phyloP scores from a whole-genome alignment of 2,113 vertebrate species.

The Oreochromis niloticus region DNA sequence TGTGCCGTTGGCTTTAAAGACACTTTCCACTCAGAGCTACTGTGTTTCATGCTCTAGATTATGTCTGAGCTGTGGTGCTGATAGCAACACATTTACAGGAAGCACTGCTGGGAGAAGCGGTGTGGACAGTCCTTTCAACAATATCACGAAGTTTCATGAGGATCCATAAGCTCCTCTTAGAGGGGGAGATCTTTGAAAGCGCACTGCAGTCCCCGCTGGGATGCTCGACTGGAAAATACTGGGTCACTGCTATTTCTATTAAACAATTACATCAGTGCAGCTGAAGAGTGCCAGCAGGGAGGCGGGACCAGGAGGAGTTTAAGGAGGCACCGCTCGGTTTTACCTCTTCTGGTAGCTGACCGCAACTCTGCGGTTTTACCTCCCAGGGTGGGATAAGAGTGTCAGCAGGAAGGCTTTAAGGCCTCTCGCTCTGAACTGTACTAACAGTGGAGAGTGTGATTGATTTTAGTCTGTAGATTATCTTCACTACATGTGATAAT shows the following conservation, averaged over 20 bases:
- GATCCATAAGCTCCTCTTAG: constrained; percentile 5
- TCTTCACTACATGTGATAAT: background rate
- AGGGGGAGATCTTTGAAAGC: background rate
- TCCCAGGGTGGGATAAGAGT: background rate
- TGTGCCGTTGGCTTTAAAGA: background rate
- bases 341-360: background rate
- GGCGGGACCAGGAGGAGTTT: background rate
- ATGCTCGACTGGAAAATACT: constrained; percentile 66
- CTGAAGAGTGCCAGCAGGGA: constrained; percentile 41
- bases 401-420: background rate
- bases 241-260: constrained; percentile 64
- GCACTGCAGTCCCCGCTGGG: constrained; percentile 59
- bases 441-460: background rate
- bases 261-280: constrained; percentile 71
- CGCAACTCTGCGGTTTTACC: background rate
- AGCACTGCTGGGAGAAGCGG: background rate
- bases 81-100: background rate
- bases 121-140: background rate
- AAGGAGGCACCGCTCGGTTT: background rate
- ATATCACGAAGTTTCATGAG: background rate
- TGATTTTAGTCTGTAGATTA: background rate
- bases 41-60: background rate
- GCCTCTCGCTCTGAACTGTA: background rate
- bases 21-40: background rate
- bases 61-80: background rate